Base-by-base conservation (phyloP, 2,797 vertebrate genomes). In the Chlorospingus flavigularis region DNA sequence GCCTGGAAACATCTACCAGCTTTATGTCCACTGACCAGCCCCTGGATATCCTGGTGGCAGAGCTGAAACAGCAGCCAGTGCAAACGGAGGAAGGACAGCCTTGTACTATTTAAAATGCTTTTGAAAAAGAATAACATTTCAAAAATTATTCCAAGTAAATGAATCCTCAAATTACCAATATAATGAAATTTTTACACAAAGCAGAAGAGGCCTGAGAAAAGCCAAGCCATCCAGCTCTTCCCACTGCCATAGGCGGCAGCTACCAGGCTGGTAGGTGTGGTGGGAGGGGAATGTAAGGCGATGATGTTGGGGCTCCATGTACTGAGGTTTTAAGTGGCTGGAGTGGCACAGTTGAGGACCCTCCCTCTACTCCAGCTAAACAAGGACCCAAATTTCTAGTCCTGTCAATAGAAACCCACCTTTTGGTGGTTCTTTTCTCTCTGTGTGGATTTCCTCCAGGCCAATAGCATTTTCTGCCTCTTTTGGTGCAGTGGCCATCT, bases 361-460 rank as follows among this genome's bases (percentile, higher is more conserved):
- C 4, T 65, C 17, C 11, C 39, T 71, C 60, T 65, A 37, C 6
- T 7, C 7, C 51, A 47, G 26, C 12, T 68, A 48, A 61, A 60
- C 5, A 4, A 67, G 9, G 13, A 68, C 10, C 8, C 3, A 30
- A 7, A 75, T 31, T 74, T 57, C 60, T 53, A 42, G 21, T 39
- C 10, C 37, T 65, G 26, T 15, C 17, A 72, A 60, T 23, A 55
- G 6, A 63, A 83, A 78, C 50, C 8, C 24, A 98, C 98, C 96
- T 95, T 96, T 94, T 7, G 88, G 79, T 4, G 80, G 11, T 33
- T 98, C 97, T 33, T 93, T 65, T 20, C 5, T n/a, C 15, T 82
- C 88, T 3, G 9, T 19, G 9, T 62, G 91, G 88, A 97, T 60
- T 88, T 97, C 97, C 30, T 96, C 95, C 67, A 98, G 94, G 58